phyloP scores from a whole-genome alignment of 2,113 vertebrate genomes.

The Eulemur rufifrons region DNA sequence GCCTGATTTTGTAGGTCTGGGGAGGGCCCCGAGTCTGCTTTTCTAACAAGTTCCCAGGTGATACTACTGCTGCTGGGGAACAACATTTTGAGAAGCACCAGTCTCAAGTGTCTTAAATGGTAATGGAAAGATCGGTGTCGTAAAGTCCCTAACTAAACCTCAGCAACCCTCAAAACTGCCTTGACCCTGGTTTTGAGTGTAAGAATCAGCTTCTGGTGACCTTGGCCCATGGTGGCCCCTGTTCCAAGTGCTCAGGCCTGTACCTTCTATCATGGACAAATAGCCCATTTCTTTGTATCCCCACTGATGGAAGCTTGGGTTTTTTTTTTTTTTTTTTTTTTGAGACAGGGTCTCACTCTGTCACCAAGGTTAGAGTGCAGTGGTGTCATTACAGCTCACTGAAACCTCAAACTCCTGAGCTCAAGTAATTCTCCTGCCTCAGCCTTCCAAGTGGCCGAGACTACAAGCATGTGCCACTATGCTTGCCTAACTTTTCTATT shows the following conservation, averaged over 20 bases:
- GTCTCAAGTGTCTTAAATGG: not conserved
- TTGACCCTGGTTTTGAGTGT: not conserved
- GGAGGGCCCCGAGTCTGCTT: not conserved
- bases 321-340: too few species aligned
- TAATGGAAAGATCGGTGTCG: not conserved
- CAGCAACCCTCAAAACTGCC: not conserved
- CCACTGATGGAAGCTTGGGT: not conserved
- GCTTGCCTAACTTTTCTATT: too few species aligned
- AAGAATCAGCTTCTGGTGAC: not conserved
- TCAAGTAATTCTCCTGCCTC: too few species aligned
- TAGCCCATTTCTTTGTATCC: not conserved
- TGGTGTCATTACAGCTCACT: too few species aligned
- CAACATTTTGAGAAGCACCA: not conserved
- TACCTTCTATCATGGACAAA: not conserved
- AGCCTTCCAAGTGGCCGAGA: too few species aligned
- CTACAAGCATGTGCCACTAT: too few species aligned
- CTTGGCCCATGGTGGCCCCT: not conserved
- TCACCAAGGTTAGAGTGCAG: too few species aligned
- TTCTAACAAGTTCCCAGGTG: not conserved
- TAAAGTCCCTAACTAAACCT: not conserved
- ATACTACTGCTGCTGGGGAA: not conserved
- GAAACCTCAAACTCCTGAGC: too few species aligned
- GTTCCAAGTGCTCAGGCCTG: not conserved
- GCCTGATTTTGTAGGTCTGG: not conserved
- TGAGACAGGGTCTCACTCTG: too few species aligned